Percentiles rank a stretch among this genome's conserved stretches.
phyloP scores from a whole-genome alignment of 2,113 vertebrate species.

The Cheilinus undulatus region DNA sequence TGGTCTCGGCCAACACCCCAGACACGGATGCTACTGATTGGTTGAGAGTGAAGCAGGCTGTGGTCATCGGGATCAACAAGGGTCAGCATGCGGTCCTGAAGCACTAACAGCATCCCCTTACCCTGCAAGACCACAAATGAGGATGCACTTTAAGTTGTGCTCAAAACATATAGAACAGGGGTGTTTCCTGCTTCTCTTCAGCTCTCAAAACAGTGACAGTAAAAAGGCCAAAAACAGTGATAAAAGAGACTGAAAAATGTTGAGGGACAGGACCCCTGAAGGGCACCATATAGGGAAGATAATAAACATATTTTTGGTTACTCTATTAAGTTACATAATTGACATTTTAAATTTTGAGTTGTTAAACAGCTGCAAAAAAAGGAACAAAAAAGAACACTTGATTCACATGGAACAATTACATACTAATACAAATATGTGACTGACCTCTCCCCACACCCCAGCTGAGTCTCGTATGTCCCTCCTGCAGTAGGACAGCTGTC shows the following conservation, averaged over 20 bases:
- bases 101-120: slow-evolving; percentile 94
- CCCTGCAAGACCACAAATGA: slow-evolving; percentile 82
- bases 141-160: neutral
- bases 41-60: slow-evolving; percentile 93
- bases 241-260: too few species aligned
- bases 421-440: neutral
- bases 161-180: neutral
- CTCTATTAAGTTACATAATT: too few species aligned
- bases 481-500: slow-evolving; percentile 97
- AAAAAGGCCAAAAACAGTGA: too few species aligned
- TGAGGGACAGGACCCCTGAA: too few species aligned
- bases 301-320: too few species aligned
- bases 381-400: too few species aligned
- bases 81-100: slow-evolving; percentile 93
- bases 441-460: slow-evolving; percentile 97
- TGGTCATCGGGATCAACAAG: slow-evolving; percentile 94
- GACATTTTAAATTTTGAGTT: too few species aligned
- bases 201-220: too few species aligned
- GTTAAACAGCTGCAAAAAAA: too few species aligned
- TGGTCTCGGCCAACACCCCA: slow-evolving; percentile 98
- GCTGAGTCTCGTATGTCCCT: slow-evolving; percentile 95
- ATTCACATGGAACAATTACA: too few species aligned
- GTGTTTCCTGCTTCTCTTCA: too few species aligned
- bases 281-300: too few species aligned
- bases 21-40: slow-evolving; percentile 96